Evolutionary conservation across 2,113 vertebrate species (phyloP).

Genomic region (Nanger granti): DNA sequence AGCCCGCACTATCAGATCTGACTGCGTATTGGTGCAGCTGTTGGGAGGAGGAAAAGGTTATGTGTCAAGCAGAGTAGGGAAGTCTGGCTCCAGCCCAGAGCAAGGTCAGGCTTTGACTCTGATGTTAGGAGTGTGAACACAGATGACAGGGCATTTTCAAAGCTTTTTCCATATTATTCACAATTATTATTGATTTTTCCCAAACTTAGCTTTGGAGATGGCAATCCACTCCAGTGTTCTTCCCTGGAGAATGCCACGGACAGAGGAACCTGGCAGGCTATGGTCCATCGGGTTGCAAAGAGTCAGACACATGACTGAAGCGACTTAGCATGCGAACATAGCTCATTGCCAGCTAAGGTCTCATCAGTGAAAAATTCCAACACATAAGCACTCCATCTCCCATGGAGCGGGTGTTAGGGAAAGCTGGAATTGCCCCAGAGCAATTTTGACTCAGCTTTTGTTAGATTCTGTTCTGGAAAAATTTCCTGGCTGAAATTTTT

Average conservation of each 20-base stretch:
- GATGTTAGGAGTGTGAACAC: too few relatives aligned
- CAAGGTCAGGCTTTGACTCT: rapidly evolving
- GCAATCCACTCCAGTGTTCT: background rate
- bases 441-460: rapidly evolving
- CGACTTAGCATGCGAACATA: rapidly evolving
- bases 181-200: background rate
- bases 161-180: background rate
- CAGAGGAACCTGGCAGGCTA: background rate
- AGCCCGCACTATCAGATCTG: background rate
- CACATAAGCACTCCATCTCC: rapidly evolving
- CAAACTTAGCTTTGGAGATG: background rate
- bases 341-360: background rate
- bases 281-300: background rate
- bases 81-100: background rate
- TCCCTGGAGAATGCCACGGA: background rate
- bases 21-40: background rate
- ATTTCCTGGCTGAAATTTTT: background rate
- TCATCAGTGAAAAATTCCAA: rapidly evolving
- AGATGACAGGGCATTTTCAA: rapidly evolving
- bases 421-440: background rate
- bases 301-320: background rate
- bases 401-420: rapidly evolving
- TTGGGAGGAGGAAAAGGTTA: rapidly evolving
- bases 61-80: rapidly evolving
- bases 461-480: background rate